Evolutionary conservation across 2,113 vertebrate genomes (phyloP).

Genomic region (Potamarius usumacintae): DNA sequence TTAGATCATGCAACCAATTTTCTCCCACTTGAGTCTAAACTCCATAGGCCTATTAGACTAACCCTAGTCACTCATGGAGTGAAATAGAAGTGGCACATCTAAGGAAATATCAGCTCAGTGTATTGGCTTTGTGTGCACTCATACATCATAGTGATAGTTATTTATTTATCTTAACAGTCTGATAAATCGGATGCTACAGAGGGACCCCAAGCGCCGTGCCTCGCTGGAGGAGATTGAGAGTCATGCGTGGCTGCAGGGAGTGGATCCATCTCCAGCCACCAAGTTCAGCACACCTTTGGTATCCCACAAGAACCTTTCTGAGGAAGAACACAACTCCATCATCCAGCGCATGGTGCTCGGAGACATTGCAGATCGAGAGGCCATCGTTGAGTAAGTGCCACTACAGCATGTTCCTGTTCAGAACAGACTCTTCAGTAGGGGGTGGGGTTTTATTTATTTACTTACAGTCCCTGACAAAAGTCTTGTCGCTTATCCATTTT

Average conservation of each 20-base stretch:
- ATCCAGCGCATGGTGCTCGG: conserved; percentile 98
- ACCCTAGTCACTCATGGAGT: not conserved
- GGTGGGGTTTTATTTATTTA: too few relatives aligned
- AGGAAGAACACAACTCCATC: conserved; percentile 97
- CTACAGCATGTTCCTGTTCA: not conserved
- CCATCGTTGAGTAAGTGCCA: conserved; percentile 88
- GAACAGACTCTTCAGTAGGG: not conserved
- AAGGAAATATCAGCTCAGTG: not conserved
- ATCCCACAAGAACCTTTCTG: conserved; percentile 93
- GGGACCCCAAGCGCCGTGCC: conserved; percentile 90
- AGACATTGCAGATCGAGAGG: conserved; percentile 91
- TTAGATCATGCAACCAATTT: too few relatives aligned
- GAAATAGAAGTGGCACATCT: not conserved
- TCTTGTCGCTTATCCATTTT: too few relatives aligned
- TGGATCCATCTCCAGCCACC: conserved; percentile 95
- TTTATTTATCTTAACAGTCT: conserved; percentile 71
- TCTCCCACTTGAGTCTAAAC: not conserved
- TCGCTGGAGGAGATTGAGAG: conserved; percentile 94
- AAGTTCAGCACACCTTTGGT: conserved; percentile 95
- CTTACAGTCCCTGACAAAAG: too few relatives aligned
- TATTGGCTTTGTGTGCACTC: not conserved
- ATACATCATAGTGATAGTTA: not conserved
- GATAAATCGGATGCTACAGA: conserved; percentile 95
- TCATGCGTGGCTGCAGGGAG: conserved; percentile 93
- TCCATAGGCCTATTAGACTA: not conserved